Evolutionary conservation across 2,888 invertebrate genomes (phyloP).

Genomic region (Ennomos fuscantarius): DNA sequence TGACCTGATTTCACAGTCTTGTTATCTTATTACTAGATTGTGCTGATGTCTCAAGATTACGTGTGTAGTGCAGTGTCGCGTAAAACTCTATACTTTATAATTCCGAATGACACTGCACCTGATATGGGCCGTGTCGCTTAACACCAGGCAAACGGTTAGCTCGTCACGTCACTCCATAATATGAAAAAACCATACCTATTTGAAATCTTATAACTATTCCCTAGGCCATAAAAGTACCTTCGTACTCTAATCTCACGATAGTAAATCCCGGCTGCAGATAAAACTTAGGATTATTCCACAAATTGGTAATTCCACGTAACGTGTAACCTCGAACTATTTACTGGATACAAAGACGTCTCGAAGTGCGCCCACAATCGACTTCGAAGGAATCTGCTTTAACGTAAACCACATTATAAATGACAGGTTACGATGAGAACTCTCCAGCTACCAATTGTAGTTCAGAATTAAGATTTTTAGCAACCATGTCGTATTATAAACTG

Average conservation of each 20-base stretch:
- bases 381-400: constrained; percentile 26
- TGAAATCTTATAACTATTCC: too few species aligned
- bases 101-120: too few species aligned
- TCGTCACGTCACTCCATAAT: too few species aligned
- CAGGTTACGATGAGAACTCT: constrained; percentile 30
- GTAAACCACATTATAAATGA: constrained; percentile 33
- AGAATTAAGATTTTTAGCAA: neutral
- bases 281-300: constrained; percentile 15
- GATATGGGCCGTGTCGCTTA: too few species aligned
- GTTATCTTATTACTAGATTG: too few species aligned
- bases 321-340: constrained; percentile 26
- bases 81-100: too few species aligned
- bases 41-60: too few species aligned
- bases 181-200: too few species aligned
- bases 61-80: too few species aligned
- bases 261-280: neutral
- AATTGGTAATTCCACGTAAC: constrained; percentile 15
- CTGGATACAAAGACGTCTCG: constrained; percentile 26
- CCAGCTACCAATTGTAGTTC: constrained; percentile 23
- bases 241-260: constrained; percentile 7
- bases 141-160: too few species aligned
- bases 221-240: neutral
- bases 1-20: too few species aligned
- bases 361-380: constrained; percentile 16
- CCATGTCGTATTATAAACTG: constrained; percentile 1